A percentile compares a stretch with the other conserved stretches of the same genome.
Evolutionary conservation across 2,888 invertebrate genomes (phyloP).

Genomic region (Lomographa bimaculata): DNA sequence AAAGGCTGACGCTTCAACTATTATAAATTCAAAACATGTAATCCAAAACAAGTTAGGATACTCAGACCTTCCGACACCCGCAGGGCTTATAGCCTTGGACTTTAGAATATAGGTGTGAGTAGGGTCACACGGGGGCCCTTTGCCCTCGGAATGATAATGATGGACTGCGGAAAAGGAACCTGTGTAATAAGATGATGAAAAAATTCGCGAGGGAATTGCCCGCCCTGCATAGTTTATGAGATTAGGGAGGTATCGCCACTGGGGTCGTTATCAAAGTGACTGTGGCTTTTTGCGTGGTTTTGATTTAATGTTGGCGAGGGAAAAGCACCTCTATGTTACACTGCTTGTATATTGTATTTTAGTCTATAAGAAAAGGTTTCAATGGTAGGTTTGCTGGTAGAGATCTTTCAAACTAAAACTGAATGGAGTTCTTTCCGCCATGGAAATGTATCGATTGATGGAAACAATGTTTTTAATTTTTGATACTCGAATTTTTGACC

Average conservation of each 20-base stretch:
- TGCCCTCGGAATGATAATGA: slow-evolving; percentile 30
- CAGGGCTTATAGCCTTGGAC: slow-evolving; percentile 19
- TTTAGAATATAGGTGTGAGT: slow-evolving; percentile 30
- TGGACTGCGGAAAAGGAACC: slow-evolving; percentile 16
- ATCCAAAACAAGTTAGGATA: slow-evolving; percentile 33
- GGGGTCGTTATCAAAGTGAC: slow-evolving; percentile 9
- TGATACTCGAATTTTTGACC: too few species aligned
- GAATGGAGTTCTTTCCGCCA: too few species aligned
- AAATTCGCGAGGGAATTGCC: slow-evolving; percentile 14
- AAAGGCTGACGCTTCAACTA: slow-evolving; percentile 16
- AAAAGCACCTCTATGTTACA: too few species aligned
- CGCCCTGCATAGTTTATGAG: slow-evolving; percentile 17
- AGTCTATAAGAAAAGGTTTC: too few species aligned
- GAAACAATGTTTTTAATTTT: too few species aligned
- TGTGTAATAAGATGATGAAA: slow-evolving; percentile 21
- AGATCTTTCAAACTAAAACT: too few species aligned
- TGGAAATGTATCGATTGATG: too few species aligned
- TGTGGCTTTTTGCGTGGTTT: slow-evolving; percentile 1
- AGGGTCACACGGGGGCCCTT: slow-evolving; percentile 22
- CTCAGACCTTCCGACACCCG: slow-evolving; percentile 14
- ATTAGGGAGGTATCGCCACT: slow-evolving; percentile 11
- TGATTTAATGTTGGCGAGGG: slow-evolving; percentile 7
- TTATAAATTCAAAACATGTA: slow-evolving; percentile 36
- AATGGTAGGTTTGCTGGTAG: too few species aligned
- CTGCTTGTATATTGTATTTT: too few species aligned